Conservation (phyloP, 2,888 invertebrate species). For the Chloromyia formosa region DNA sequence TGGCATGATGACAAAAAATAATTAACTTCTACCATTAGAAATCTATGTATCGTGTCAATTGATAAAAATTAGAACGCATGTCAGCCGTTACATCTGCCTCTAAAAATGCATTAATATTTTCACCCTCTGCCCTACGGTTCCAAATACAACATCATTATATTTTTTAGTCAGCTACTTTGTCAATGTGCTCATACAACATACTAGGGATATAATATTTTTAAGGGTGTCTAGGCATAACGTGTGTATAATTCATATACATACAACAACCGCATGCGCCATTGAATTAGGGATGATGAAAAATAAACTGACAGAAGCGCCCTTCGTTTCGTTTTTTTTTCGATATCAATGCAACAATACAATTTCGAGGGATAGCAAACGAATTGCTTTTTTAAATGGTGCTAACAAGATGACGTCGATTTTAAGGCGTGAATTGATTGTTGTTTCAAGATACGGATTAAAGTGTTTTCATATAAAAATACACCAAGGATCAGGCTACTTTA, state of each 20-base stretch:
- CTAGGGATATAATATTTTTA: not conserved
- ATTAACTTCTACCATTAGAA: constrained; percentile 39
- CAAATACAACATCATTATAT: constrained; percentile 3
- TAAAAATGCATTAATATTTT: not conserved
- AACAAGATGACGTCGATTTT: constrained; percentile 36
- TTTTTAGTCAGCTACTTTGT: constrained; percentile 4
- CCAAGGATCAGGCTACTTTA: not conserved
- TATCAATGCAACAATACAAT: not conserved
- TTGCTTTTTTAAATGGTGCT: constrained; percentile 37
- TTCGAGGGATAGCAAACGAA: constrained; percentile 24
- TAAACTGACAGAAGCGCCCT: constrained; percentile 42
- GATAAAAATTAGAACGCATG: constrained; percentile 33
- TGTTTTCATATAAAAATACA: constrained; percentile 1
- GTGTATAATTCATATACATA: not conserved
- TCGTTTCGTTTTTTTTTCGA: not conserved
- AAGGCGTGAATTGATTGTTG: constrained; percentile 42
- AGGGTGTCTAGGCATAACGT: not conserved
- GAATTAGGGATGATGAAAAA: constrained; percentile 36
- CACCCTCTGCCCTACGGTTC: not conserved
- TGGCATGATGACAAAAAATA: constrained; percentile 26
- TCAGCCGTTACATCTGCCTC: constrained; percentile 28
- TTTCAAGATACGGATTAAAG: constrained; percentile 37
- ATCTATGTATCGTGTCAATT: not conserved
- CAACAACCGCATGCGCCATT: constrained; percentile 36
- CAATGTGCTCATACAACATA: not conserved